Evolutionary conservation across 2,113 vertebrate genomes (phyloP), one percentile per base, ranked within the genome.

Genomic region (Ameiurus melas): DNA sequence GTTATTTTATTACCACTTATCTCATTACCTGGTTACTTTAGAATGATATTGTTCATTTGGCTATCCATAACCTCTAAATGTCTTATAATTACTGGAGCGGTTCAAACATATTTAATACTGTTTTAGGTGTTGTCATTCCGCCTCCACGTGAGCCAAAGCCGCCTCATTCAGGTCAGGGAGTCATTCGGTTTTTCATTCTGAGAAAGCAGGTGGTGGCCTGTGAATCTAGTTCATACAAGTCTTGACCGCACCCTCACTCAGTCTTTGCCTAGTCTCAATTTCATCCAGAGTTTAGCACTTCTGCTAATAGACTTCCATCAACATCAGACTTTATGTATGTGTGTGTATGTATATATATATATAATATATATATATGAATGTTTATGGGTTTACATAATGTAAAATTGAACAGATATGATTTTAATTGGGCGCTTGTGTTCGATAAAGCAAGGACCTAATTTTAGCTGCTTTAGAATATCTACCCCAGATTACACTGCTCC

Each of bases 391-490:
- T 92, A 89, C 92, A 86, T 91, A 89, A 88, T 90, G 81, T 82
- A 89, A 90, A 84, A 64, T 55, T 58, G 84, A 84, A 85, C 79
- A 79, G 17, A 89, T 90, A 92, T 92, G 91, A 92, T 92, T 93
- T 90, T 83, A 81, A 92, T 90, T 90, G 89, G 91, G 83, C 90
- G 91, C 84, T 91, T 89, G 91, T 93, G 93, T 95, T 93, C 94
- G 94, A 94, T 95, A 92, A 94, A 93, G 93, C 92, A 92, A 92
- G 85, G 92, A 92, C 93, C 93, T 94, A 95, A 96, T 95, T 95
- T 95, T 94, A 95, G 93, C 91, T 85, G 92, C 92, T 94, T 94
- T 94, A 92, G 93, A 95, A 93, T 94, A 92, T 90, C 90, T 91
- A 91, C 91, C 89, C 92, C 92, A 94, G 94, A 95, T 95, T 96